phyloP scores from a whole-genome alignment of 2,888 invertebrate species.

The Melipona bicolor region DNA sequence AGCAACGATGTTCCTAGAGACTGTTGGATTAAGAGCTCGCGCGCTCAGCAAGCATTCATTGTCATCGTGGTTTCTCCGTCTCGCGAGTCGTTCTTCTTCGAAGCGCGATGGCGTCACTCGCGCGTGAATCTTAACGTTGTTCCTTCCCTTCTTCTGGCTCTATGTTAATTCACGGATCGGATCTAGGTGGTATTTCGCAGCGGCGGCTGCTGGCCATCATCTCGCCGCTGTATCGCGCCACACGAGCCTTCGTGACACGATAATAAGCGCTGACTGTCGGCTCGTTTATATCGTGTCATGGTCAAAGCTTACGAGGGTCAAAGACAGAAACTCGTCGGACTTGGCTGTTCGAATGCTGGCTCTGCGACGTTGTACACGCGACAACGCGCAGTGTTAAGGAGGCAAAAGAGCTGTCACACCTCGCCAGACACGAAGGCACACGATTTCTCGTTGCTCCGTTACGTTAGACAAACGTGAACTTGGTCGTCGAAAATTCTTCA shows the following conservation, averaged over 20 bases:
- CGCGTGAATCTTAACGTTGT: background rate
- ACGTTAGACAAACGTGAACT: background rate
- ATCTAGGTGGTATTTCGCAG: slow-evolving; percentile 32
- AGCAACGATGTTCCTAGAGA: no score
- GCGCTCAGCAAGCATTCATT: no score
- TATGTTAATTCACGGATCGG: slow-evolving; percentile 33
- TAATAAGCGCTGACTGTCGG: slow-evolving; percentile 61
- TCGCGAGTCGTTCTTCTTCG: background rate
- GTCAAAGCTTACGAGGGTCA: slow-evolving; percentile 69
- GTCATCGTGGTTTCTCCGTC: no score
- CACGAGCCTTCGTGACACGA: slow-evolving; percentile 46
- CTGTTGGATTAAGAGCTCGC: no score
- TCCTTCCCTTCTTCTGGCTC: background rate
- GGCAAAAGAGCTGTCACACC: slow-evolving; percentile 13
- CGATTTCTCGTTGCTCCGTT: background rate
- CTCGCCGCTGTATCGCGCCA: slow-evolving; percentile 30
- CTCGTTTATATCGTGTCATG: slow-evolving; percentile 70
- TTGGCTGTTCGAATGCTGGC: slow-evolving; percentile 23
- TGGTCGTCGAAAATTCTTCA: background rate
- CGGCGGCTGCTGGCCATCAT: slow-evolving; percentile 1
- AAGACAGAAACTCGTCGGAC: slow-evolving; percentile 62
- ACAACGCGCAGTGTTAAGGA: background rate
- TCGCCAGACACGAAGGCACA: background rate
- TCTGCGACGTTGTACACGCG: slow-evolving; percentile 16
- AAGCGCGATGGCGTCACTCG: background rate